A percentile compares a stretch with the other conserved stretches of the same genome.
phyloP scores from a whole-genome alignment of 2,113 vertebrate genomes.

The Cebidichthys violaceus region DNA sequence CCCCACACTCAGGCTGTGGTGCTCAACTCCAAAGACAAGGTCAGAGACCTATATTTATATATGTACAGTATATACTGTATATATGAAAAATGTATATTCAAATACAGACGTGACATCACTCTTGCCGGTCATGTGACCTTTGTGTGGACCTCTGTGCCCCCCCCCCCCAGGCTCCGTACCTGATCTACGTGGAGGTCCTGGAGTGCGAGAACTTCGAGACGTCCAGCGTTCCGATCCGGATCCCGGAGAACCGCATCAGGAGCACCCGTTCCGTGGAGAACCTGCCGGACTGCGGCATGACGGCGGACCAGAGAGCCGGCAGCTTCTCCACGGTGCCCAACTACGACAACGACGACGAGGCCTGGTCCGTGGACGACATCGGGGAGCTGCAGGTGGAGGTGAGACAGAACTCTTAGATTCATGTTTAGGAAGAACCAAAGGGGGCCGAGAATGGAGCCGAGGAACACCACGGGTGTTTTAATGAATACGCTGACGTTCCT shows the following conservation, averaged over 20 bases:
- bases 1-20: conserved; percentile 96
- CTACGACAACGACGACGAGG: conserved; percentile 96
- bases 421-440: not conserved
- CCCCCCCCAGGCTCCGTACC: conserved; percentile 89
- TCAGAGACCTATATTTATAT: conserved; percentile 42
- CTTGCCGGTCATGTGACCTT: conserved; percentile 8
- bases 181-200: conserved; percentile 97
- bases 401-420: not conserved
- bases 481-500: not conserved
- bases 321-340: conserved; percentile 94
- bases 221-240: conserved; percentile 89
- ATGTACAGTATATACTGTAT: too few species aligned
- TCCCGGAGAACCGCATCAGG: conserved; percentile 95
- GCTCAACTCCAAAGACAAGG: conserved; percentile 98
- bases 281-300: conserved; percentile 91
- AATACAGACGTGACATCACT: not conserved
- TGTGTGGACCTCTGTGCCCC: not conserved
- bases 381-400: conserved; percentile 98
- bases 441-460: not conserved
- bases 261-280: conserved; percentile 96
- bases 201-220: conserved; percentile 97
- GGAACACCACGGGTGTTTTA: not conserved
- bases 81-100: not conserved
- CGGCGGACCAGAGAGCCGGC: conserved; percentile 88
- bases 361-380: conserved; percentile 96